phyloP scores from a whole-genome alignment of 2,797 vertebrate species.

The Oreochromis grahami region DNA sequence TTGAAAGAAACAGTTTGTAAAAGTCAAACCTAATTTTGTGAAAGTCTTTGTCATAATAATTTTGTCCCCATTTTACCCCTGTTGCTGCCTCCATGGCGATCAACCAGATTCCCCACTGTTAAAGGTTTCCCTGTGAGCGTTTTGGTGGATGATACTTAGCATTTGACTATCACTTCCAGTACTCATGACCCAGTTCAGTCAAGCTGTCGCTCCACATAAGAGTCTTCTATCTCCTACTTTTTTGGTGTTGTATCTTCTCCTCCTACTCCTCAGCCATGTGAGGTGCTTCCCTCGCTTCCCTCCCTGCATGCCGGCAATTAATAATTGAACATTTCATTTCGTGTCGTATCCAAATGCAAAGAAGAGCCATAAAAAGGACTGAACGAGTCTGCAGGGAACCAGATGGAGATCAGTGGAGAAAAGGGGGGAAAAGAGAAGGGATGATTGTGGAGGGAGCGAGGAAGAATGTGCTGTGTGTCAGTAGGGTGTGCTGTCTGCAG shows the following conservation, averaged over 20 bases:
- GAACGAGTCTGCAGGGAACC: background rate
- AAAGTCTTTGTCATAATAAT: background rate
- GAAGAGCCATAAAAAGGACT: slow-evolving; percentile 19
- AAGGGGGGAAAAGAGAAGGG: background rate
- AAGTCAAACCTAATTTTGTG: background rate
- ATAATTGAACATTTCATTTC: slow-evolving; percentile 65
- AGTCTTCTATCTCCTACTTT: slow-evolving; percentile 21
- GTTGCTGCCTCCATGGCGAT: background rate
- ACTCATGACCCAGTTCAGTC: slow-evolving; percentile 76
- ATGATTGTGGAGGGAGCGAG: background rate
- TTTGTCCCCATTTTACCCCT: background rate
- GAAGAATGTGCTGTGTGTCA: slow-evolving; percentile 37
- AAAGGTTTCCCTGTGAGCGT: slow-evolving; percentile 5
- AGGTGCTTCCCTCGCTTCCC: slow-evolving; percentile 8
- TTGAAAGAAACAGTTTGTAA: background rate
- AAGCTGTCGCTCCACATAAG: slow-evolving; percentile 54
- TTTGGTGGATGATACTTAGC: slow-evolving; percentile 33
- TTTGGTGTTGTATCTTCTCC: slow-evolving; percentile 11
- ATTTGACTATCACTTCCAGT: slow-evolving; percentile 47
- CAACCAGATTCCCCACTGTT: slow-evolving; percentile 22
- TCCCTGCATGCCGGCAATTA: slow-evolving; percentile 44
- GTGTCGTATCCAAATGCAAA: slow-evolving; percentile 13
- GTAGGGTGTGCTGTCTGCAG: slow-evolving; percentile 47
- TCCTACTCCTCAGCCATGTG: background rate
- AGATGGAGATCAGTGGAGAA: background rate